Evolutionary conservation across 1,140 invertebrate genomes (phyloP).

Genomic region (Drosophila persimilis): DNA sequence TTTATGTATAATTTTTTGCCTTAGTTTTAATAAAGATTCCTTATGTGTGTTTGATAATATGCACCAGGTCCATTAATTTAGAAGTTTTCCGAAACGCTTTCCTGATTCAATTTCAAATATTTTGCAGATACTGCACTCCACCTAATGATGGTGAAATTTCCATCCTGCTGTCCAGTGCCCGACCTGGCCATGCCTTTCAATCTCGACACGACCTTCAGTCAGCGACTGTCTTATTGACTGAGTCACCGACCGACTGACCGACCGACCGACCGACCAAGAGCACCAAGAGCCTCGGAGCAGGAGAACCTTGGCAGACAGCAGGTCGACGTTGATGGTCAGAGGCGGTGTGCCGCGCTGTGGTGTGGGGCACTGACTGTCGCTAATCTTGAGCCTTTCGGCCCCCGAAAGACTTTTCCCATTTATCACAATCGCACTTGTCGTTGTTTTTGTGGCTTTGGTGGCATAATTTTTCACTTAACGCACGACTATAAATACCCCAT

Average conservation of each 20-base stretch:
- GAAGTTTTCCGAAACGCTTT: too few species aligned
- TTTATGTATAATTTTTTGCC: too few species aligned
- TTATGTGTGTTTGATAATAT: too few species aligned
- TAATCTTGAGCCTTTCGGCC: constrained; percentile 64
- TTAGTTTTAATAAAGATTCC: too few species aligned
- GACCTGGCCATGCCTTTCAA: too few species aligned
- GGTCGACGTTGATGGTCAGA: constrained; percentile 48
- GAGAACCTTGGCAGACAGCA: constrained; percentile 58
- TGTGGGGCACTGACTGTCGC: constrained; percentile 16
- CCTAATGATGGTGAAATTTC: too few species aligned
- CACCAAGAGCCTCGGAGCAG: constrained; percentile 1
- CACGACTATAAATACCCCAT: constrained; percentile 71
- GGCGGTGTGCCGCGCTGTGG: too few species aligned
- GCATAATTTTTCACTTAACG: constrained; percentile 81
- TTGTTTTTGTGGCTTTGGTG: constrained; percentile 48
- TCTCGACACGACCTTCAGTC: constrained; percentile 33
- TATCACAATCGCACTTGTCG: constrained; percentile 65
- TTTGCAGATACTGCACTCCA: too few species aligned
- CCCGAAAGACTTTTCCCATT: constrained; percentile 69
- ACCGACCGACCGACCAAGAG: neutral
- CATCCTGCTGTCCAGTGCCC: too few species aligned
- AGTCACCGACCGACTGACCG: constrained; percentile 26
- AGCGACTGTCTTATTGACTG: constrained; percentile 1
- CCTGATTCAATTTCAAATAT: too few species aligned
- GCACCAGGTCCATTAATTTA: too few species aligned